phyloP scores from a whole-genome alignment of 1,140 invertebrate genomes.

The Drosophila dunni region DNA sequence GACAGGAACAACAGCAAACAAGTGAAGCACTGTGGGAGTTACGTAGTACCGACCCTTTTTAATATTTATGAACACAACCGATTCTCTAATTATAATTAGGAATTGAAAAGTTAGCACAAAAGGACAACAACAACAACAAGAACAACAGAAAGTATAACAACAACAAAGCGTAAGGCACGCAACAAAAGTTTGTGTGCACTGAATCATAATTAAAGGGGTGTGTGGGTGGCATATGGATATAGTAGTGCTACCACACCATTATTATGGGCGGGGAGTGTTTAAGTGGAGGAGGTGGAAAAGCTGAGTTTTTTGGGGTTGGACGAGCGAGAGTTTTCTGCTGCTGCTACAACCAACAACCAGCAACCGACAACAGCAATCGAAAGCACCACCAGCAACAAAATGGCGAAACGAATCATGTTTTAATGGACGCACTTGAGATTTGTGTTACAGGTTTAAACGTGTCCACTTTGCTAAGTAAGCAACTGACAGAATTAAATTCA shows the following conservation, averaged over 20 bases:
- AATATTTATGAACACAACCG: slow-evolving; percentile 83
- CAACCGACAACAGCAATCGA: not conserved
- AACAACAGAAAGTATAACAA: slow-evolving; percentile 39
- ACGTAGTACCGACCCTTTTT: slow-evolving; percentile 65
- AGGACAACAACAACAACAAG: slow-evolving; percentile 51
- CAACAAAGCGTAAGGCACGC: slow-evolving; percentile 66
- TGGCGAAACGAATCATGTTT: slow-evolving; percentile 67
- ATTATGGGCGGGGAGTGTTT: not conserved
- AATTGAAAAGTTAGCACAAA: slow-evolving; percentile 83
- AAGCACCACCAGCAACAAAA: slow-evolving; percentile 53
- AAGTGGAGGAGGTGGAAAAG: slow-evolving; percentile 1
- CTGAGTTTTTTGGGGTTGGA: slow-evolving; percentile 22
- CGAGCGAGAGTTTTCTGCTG: slow-evolving; percentile 6
- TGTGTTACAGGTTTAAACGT: slow-evolving; percentile 19
- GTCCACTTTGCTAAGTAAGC: slow-evolving; percentile 1
- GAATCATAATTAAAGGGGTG: slow-evolving; percentile 79
- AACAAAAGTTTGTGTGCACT: slow-evolving; percentile 82
- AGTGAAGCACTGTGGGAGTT: slow-evolving; percentile 38
- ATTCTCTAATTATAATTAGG: slow-evolving; percentile 84
- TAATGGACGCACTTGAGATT: slow-evolving; percentile 69
- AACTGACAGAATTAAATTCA: not conserved
- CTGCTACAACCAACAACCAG: slow-evolving; percentile 10
- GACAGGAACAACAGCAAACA: slow-evolving; percentile 29
- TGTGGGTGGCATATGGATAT: slow-evolving; percentile 29
- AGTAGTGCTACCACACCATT: slow-evolving; percentile 5